Conservation (phyloP, 2,888 invertebrate genomes). For the Romanomermis culicivorax region DNA sequence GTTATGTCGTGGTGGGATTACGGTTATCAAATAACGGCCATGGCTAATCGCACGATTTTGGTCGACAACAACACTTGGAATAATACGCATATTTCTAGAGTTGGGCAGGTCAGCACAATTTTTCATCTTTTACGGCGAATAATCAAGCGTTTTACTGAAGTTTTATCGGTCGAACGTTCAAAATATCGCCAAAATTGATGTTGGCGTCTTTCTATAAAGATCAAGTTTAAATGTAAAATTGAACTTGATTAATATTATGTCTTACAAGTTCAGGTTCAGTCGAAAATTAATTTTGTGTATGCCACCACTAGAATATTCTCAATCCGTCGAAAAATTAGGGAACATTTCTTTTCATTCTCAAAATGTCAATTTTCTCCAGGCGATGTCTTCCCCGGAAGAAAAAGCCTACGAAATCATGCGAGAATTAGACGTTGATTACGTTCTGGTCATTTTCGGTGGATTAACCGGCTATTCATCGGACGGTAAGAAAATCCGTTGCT, state of each 20-base stretch:
- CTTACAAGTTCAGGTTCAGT: no score
- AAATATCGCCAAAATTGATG: no score
- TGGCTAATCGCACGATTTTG: conserved; percentile 90
- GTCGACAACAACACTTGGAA: conserved; percentile 99
- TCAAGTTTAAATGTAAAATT: background rate
- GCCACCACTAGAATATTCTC: background rate
- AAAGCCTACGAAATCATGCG: conserved; percentile 92
- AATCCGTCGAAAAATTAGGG: no score
- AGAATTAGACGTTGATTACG: conserved; percentile 89
- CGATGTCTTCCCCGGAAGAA: conserved; percentile 91
- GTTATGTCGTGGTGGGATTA: conserved; percentile 99
- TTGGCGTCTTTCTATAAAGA: no score
- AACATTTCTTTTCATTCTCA: conserved; percentile 10
- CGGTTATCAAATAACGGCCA: conserved; percentile 86
- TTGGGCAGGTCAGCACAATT: conserved; percentile 54
- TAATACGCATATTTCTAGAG: conserved; percentile 90
- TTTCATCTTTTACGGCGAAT: conserved; percentile 1
- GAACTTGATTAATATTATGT: no score
- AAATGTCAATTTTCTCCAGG: conserved; percentile 32
- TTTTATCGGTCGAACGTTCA: no score
- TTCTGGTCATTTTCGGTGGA: conserved; percentile 94
- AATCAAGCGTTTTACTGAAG: background rate
- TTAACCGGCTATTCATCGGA: conserved; percentile 93
- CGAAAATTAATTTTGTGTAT: conserved; percentile 10
- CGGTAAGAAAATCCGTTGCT: conserved; percentile 39